Base-by-base conservation (phyloP, 1,140 invertebrate species). In the Trichoplusia ni region DNA sequence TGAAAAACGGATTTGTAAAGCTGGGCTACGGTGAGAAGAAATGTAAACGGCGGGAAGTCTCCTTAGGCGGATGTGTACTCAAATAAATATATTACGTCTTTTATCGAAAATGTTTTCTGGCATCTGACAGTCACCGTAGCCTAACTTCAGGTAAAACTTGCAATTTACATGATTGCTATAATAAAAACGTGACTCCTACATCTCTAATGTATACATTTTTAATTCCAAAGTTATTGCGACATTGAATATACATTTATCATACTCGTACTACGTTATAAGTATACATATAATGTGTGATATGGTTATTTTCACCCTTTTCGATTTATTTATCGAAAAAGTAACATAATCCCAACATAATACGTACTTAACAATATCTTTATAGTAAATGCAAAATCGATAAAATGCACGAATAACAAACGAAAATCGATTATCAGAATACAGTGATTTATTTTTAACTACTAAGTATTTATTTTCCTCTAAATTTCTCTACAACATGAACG, bases 401-500 rank as follows among this genome's bases (percentile, higher is more conserved):
- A 74, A 71, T 74, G 72, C 72, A 71, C 58, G 63, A 67, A 60
- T 49, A 65, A 62, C 16, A 61, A 64, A 71, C 31, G 46, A 64
- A 67, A 62, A 51, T 53, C 29, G 27, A 63, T 42, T 68, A 56
- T 65, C 44, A 77, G 62, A 68, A 74, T 77, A 86, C 72, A 77
- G 71, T 79, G 84, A 80, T 80, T 46, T 71, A 73, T 78, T 79
- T 84, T 71, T 58, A 42, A 75, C 81, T 84, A 85, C 81, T 80
- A 83, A 71, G 40, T 73, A 67, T 71, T 73, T 73, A 64, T 74
- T 74, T 68, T 62, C 73, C 49, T 77, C 82, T 82, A 84, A 82
- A 75, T 79, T 59, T 59, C 67, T 73, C 86, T 89, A 89, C 84
- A 86, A 86, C 83, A 87, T 87, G 86, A 86, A 89, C 82, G 81